Conservation (phyloP, 2,888 invertebrate genomes). For the Plagiodera versicolora region DNA sequence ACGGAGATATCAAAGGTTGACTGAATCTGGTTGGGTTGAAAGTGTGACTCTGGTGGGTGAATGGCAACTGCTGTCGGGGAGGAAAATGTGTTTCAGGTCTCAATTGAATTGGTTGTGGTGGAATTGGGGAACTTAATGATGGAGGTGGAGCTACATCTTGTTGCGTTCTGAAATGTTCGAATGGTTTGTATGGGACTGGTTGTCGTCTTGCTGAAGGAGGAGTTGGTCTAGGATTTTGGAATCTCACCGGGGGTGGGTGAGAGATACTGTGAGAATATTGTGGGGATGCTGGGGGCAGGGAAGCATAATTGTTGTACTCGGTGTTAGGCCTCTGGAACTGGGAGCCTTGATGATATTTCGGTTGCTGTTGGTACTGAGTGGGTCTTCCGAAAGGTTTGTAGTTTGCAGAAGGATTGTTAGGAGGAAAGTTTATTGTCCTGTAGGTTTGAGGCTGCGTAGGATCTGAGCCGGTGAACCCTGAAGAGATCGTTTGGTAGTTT, state of each 20-base stretch:
- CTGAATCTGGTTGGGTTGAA: conserved; percentile 33
- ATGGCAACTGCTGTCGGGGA: conserved; percentile 42
- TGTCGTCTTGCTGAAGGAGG: conserved; percentile 42
- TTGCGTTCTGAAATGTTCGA: conserved; percentile 36
- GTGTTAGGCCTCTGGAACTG: conserved; percentile 21
- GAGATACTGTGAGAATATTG: conserved; percentile 34
- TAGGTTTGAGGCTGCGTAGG: conserved; percentile 58
- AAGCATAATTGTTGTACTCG: conserved; percentile 24
- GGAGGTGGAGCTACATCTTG: conserved; percentile 27
- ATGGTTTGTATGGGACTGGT: conserved; percentile 49
- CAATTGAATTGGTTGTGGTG: conserved; percentile 35
- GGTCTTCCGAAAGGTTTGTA: conserved; percentile 28
- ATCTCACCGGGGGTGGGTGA: conserved; percentile 36
- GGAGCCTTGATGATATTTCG: conserved; percentile 30
- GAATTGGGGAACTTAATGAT: conserved; percentile 50
- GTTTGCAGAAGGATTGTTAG: conserved; percentile 20
- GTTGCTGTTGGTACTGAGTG: conserved; percentile 33
- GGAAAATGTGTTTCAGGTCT: conserved; percentile 60
- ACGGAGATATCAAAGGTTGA: conserved; percentile 48
- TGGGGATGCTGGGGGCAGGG: conserved; percentile 24
- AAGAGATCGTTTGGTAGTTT: conserved; percentile 28
- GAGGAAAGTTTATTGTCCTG: conserved; percentile 56
- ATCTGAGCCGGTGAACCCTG: conserved; percentile 37
- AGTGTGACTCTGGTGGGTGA: conserved; percentile 26
- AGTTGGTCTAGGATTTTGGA: conserved; percentile 44